A percentile compares a stretch with the other conserved stretches of the same genome.
phyloP scores from a whole-genome alignment of 2,113 vertebrate genomes.

The Oostethus manadensis region DNA sequence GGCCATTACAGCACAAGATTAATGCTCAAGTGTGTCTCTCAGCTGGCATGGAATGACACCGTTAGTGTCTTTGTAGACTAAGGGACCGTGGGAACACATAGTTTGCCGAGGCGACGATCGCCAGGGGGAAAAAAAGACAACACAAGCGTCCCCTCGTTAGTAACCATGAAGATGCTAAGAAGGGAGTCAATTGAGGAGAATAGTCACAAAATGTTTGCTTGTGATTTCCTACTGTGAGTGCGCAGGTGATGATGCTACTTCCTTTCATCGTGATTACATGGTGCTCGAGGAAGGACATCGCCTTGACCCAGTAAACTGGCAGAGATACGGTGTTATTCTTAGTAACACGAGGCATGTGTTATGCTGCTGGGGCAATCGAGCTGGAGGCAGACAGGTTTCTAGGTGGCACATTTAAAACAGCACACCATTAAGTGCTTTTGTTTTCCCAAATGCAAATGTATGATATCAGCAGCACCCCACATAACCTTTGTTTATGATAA shows the following conservation, averaged over 20 bases:
- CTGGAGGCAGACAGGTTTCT: slow-evolving; percentile 20
- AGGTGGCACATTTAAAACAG: slow-evolving; percentile 16
- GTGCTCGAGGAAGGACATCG: slow-evolving; percentile 33
- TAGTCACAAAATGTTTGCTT: slow-evolving; percentile 9
- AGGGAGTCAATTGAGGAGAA: slow-evolving; percentile 9
- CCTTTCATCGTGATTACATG: slow-evolving; percentile 14
- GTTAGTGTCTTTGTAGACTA: slow-evolving; percentile 28
- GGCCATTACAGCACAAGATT: not conserved
- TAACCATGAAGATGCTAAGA: slow-evolving; percentile 10
- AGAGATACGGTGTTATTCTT: slow-evolving; percentile 48
- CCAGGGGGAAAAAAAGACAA: slow-evolving; percentile 22
- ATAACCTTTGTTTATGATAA: slow-evolving; percentile 3
- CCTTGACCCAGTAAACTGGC: slow-evolving; percentile 35
- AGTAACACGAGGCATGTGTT: slow-evolving; percentile 28
- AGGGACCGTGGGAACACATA: slow-evolving; percentile 6
- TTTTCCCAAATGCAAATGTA: slow-evolving; percentile 12
- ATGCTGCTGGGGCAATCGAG: slow-evolving; percentile 22
- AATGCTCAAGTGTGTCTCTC: not conserved
- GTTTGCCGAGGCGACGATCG: slow-evolving; percentile 30
- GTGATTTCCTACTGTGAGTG: slow-evolving; percentile 22
- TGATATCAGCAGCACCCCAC: not conserved
- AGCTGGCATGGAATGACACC: not conserved
- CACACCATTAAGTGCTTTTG: slow-evolving; percentile 8
- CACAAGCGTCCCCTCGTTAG: slow-evolving; percentile 18
- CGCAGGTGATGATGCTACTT: slow-evolving; percentile 28